phyloP scores from a whole-genome alignment of 2,797 vertebrate genomes.

The Hippoglossus hippoglossus region DNA sequence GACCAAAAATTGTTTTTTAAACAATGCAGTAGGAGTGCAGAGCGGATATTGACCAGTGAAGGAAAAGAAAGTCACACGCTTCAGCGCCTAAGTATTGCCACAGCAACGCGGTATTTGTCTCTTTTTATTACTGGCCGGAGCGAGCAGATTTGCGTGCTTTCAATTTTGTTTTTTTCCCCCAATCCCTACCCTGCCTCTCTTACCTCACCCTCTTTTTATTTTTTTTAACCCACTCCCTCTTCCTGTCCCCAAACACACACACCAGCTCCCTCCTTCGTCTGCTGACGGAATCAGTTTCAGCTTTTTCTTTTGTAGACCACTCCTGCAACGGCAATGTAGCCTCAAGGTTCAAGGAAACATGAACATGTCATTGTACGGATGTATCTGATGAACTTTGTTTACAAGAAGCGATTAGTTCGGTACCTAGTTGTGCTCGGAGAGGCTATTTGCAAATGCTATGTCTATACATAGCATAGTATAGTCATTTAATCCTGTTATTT shows the following conservation, averaged over 20 bases:
- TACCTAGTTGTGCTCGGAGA: background rate
- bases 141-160: background rate
- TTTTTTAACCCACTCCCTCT: slow-evolving; percentile 17
- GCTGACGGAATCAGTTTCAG: background rate
- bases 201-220: background rate
- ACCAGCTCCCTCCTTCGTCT: background rate
- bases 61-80: slow-evolving; percentile 45
- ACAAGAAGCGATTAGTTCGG: background rate
- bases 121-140: slow-evolving; percentile 48
- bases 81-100: slow-evolving; percentile 38
- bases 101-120: slow-evolving; percentile 61
- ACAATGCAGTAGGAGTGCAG: background rate
- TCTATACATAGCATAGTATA: background rate
- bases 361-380: too few species aligned
- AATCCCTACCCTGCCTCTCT: slow-evolving; percentile 2
- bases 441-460: background rate
- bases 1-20: slow-evolving; percentile 22
- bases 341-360: background rate
- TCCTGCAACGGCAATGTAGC: too few species aligned
- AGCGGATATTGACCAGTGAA: background rate
- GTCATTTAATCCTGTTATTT: slow-evolving; percentile 34
- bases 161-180: background rate
- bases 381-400: background rate
- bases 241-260: background rate
- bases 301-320: too few species aligned